Evolutionary conservation across 2,113 vertebrate species (phyloP), one percentile per base, ranked within the genome.

Genomic region (Anhinga rufa): DNA sequence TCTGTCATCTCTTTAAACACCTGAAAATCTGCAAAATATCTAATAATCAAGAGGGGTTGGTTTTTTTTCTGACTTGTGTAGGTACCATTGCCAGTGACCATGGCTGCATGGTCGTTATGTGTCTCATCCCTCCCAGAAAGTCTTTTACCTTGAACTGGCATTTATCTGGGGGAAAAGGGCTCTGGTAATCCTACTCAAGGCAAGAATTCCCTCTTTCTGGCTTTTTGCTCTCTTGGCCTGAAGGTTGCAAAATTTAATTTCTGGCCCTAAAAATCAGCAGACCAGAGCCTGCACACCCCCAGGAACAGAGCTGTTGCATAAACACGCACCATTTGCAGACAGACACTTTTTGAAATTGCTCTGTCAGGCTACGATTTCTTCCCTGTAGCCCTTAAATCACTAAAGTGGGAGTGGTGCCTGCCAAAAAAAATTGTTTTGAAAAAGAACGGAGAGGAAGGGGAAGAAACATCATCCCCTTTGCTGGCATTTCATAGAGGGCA

Each of bases 81-180:
- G 1, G 0, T 21, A 36, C 44, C 12, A 9, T 28, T 61, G 52
- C 29, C 82, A n/a, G 48, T 64, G 88, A 29, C 58, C 12, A 4
- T 16, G 69, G 48, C 38, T 9, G 12, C 19, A 3, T 17, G 22
- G 48, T 60, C 0, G 0, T 72, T 71, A 28, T 0, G 5, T 46
- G 17, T 84, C 34, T 51, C 55, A 58, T 44, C 52, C 57, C 60
- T n/a, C 52, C 36, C 14, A 36, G 52, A 18, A 60, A 28, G 29
- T 46, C 60, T 91, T 64, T 66, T 78, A 10, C 69, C n/a, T 81
- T 49, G 26, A 70, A 25, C n/a, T 15, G 6, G 18, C 9, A 3
- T 10, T 4, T 2, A 2, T 38, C 31, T 48, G 13, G 16, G 15
- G 26, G 40, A 55, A 31, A 52, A 82, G 21, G 52, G 17, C 20